Conservation (phyloP, 2,797 vertebrate species). For the Myotis findleyi region DNA sequence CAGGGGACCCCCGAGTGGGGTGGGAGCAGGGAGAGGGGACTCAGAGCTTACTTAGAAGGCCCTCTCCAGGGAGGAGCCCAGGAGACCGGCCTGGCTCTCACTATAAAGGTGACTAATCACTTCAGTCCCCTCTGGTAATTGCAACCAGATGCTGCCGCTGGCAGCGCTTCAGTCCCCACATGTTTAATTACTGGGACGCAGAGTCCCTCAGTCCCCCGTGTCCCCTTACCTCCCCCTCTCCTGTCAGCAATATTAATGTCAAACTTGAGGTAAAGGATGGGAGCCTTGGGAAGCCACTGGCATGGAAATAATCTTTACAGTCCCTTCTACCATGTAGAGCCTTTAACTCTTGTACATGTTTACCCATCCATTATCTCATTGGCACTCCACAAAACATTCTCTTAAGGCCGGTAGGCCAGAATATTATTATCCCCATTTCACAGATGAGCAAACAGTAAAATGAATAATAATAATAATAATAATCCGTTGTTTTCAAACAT, state of each 20-base stretch:
- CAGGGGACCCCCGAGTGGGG: neutral
- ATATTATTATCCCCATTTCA: slow-evolving; percentile 7
- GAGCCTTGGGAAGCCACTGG: slow-evolving; percentile 72
- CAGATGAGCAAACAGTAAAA: slow-evolving; percentile 48
- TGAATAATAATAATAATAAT: neutral
- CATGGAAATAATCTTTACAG: slow-evolving; percentile 71
- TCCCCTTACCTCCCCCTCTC: slow-evolving; percentile 63
- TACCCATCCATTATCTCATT: slow-evolving; percentile 35
- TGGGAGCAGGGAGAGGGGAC: slow-evolving; percentile 28
- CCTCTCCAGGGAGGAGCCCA: slow-evolving; percentile 72
- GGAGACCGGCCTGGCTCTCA: slow-evolving; percentile 80
- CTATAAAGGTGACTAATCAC: slow-evolving; percentile 84
- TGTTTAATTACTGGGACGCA: slow-evolving; percentile 81
- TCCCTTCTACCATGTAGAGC: slow-evolving; percentile 15
- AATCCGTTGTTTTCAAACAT: neutral
- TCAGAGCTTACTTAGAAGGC: slow-evolving; percentile 47
- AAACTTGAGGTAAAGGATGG: slow-evolving; percentile 64
- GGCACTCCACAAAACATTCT: slow-evolving; percentile 52
- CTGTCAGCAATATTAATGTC: slow-evolving; percentile 79
- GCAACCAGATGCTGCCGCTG: slow-evolving; percentile 82
- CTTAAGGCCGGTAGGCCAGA: slow-evolving; percentile 11
- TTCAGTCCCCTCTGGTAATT: slow-evolving; percentile 83
- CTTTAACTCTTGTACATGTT: slow-evolving; percentile 37
- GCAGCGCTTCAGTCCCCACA: slow-evolving; percentile 78
- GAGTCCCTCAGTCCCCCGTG: slow-evolving; percentile 66